Evolutionary conservation across 2,888 invertebrate species (phyloP).

Genomic region (Mamestra brassicae): DNA sequence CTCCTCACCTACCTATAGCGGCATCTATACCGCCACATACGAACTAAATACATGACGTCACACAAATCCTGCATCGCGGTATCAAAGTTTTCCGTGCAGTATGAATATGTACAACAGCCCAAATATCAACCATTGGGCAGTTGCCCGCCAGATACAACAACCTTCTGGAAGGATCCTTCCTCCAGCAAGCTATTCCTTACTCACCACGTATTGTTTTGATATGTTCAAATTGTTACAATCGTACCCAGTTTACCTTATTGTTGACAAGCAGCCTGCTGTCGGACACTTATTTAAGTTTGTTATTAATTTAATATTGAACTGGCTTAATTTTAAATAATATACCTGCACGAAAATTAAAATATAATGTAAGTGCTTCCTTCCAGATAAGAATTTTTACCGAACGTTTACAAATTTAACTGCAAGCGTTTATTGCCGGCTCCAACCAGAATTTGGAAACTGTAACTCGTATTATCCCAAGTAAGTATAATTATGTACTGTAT

Average conservation of each 20-base stretch:
- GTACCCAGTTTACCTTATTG: not conserved
- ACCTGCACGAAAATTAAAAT: not conserved
- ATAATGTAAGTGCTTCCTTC: not conserved
- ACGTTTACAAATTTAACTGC: slow-evolving; percentile 56
- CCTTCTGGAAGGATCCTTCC: too few relatives aligned
- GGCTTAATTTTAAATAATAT: too few relatives aligned
- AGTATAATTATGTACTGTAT: slow-evolving; percentile 16
- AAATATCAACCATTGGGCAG: too few relatives aligned
- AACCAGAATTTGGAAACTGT: slow-evolving; percentile 81
- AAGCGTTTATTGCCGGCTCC: slow-evolving; percentile 74
- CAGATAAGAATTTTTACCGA: slow-evolving; percentile 64
- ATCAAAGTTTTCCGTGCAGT: too few relatives aligned
- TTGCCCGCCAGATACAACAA: too few relatives aligned
- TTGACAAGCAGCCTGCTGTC: not conserved
- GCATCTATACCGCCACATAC: too few relatives aligned
- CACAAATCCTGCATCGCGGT: too few relatives aligned
- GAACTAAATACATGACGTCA: too few relatives aligned
- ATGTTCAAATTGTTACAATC: not conserved
- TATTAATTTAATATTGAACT: not conserved
- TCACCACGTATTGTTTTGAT: too few relatives aligned
- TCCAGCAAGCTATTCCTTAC: too few relatives aligned
- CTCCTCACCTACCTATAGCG: not conserved
- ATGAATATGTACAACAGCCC: too few relatives aligned
- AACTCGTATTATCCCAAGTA: slow-evolving; percentile 75
- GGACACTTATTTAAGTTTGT: not conserved